Evolutionary conservation across 2,888 invertebrate species (phyloP).

Genomic region (Chalcis sispes): DNA sequence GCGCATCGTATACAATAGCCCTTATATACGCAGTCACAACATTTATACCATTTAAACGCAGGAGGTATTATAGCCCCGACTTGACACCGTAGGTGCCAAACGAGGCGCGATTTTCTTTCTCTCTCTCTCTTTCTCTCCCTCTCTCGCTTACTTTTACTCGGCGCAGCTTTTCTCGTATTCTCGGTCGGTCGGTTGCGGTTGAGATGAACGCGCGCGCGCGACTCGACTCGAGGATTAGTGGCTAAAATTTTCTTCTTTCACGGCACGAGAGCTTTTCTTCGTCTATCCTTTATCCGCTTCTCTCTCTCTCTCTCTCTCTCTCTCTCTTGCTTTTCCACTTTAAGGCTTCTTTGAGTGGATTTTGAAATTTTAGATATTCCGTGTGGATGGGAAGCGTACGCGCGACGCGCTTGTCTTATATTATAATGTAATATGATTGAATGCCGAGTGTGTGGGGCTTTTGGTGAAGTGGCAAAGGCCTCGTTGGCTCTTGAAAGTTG

Average conservation of each 20-base stretch:
- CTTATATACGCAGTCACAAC: no score
- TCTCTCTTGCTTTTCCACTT: neutral
- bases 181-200: neutral
- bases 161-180: neutral
- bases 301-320: neutral
- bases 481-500: constrained; percentile 3
- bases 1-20: constrained; percentile 34
- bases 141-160: no score
- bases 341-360: neutral
- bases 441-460: neutral
- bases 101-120: neutral
- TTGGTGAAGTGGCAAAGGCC: no score
- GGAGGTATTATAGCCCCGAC: no score
- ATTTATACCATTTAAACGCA: no score
- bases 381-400: no score
- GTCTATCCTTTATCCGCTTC: no score
- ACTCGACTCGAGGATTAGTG: no score
- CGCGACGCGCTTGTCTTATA: neutral
- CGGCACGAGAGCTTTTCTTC: no score
- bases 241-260: no score
- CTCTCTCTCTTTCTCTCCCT: neutral
- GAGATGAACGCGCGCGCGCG: no score
- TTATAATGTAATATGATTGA: constrained; percentile 36
- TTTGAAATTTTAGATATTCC: constrained; percentile 11
- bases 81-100: constrained; percentile 23